phyloP scores from a whole-genome alignment of 2,888 invertebrate species.

The Agriopis aurantiaria region DNA sequence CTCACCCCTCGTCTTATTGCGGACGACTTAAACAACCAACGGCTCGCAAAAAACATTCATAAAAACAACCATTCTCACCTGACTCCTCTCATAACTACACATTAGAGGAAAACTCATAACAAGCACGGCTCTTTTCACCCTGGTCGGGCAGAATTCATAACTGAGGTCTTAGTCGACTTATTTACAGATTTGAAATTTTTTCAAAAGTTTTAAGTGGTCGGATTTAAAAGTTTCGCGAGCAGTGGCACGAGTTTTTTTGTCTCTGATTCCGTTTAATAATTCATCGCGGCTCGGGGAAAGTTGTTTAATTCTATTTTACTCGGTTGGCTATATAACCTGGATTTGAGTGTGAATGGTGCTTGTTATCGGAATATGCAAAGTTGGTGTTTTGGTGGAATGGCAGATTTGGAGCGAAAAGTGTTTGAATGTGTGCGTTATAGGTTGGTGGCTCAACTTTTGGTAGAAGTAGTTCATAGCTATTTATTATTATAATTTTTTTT shows the following conservation, averaged over 20 bases:
- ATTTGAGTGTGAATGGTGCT: constrained; percentile 39
- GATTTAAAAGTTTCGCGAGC: constrained; percentile 49
- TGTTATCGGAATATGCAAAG: constrained; percentile 34
- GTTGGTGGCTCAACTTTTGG: background rate
- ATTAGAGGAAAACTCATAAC: constrained; percentile 2
- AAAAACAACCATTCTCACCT: constrained; percentile 18
- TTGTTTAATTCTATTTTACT: constrained; percentile 50
- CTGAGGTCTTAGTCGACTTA: constrained; percentile 46
- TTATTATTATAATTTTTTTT: too few species aligned
- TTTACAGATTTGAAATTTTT: constrained; percentile 54
- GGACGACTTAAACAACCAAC: constrained; percentile 27
- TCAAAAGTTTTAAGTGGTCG: constrained; percentile 54
- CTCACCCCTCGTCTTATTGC: constrained; percentile 13
- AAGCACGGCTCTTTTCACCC: constrained; percentile 12
- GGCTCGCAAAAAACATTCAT: constrained; percentile 17
- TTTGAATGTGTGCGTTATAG: background rate
- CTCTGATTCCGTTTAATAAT: constrained; percentile 49
- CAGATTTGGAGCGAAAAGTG: background rate
- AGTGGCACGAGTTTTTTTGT: constrained; percentile 42
- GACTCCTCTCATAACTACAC: background rate
- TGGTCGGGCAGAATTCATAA: constrained; percentile 38
- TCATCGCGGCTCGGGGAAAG: constrained; percentile 46
- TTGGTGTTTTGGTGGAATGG: constrained; percentile 13
- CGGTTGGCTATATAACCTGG: constrained; percentile 45
- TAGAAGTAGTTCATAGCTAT: background rate